These are phyloP conservation scores for Pantherophis guttatus DNA, from an alignment of 2,113 vertebrate species.

Conservation along the genomic window DNA sequence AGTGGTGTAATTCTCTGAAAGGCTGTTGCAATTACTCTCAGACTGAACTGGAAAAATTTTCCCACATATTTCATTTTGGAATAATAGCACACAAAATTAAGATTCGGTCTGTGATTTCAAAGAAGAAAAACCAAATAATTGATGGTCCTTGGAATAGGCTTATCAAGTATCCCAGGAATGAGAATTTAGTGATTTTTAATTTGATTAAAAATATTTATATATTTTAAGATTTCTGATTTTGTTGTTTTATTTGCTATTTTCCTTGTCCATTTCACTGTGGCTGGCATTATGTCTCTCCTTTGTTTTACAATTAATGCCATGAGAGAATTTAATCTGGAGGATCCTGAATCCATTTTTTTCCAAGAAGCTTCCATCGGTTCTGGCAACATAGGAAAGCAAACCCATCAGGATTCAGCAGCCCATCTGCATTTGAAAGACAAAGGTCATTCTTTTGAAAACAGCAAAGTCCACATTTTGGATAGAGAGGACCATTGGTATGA, in stretches of 20 bases:
- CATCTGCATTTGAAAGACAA: too few relatives aligned
- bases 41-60: neutral
- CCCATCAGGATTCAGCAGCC: too few relatives aligned
- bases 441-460: too few relatives aligned
- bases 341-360: neutral
- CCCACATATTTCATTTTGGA: neutral
- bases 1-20: neutral
- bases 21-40: neutral
- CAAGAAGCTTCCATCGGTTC: too few relatives aligned
- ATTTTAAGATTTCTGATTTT: neutral
- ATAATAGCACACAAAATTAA: neutral
- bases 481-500: too few relatives aligned
- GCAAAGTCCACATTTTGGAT: too few relatives aligned
- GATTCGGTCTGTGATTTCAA: neutral
- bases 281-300: neutral
- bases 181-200: neutral
- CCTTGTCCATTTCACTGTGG: neutral
- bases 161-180: neutral
- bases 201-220: neutral
- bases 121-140: neutral
- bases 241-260: neutral
- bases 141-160: neutral
- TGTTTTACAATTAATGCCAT: neutral
- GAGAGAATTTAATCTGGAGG: neutral
- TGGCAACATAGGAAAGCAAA: too few relatives aligned